Percentiles rank a stretch among this genome's conserved stretches.
These are phyloP conservation scores for Callorhinus ursinus DNA, from an alignment of 2,113 vertebrate genomes.

Conservation along the genomic window DNA sequence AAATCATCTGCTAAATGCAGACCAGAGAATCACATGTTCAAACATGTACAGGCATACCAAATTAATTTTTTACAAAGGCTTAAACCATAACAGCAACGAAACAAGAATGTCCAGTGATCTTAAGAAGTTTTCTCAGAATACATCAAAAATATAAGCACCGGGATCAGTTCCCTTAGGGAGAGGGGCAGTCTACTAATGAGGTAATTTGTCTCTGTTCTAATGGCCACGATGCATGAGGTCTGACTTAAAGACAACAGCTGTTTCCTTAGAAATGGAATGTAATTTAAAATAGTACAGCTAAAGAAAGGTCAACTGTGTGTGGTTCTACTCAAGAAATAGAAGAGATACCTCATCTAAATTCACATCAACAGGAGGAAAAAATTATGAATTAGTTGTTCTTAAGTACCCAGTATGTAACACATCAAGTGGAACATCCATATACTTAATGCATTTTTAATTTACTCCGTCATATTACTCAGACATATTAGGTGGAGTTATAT, in stretches of 20 bases:
- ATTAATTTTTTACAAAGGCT: not conserved
- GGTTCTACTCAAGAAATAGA: not conserved
- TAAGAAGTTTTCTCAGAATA: slow-evolving; percentile 47
- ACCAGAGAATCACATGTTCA: not conserved
- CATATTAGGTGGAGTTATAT: not conserved
- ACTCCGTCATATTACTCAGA: slow-evolving; percentile 26
- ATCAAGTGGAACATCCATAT: not conserved
- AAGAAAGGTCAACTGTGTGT: not conserved
- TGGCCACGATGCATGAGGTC: not conserved
- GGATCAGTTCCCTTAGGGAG: not conserved
- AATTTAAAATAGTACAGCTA: not conserved
- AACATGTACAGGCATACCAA: not conserved
- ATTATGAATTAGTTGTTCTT: not conserved
- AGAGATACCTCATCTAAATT: not conserved
- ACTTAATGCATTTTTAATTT: not conserved
- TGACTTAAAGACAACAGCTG: not conserved
- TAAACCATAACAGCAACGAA: not conserved
- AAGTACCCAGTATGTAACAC: not conserved
- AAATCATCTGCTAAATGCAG: not conserved
- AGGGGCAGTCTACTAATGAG: not conserved
- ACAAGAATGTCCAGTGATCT: not conserved
- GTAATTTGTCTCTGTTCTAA: slow-evolving; percentile 43
- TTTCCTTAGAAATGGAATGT: not conserved
- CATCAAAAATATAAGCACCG: not conserved
- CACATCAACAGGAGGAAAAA: not conserved